A percentile compares a stretch with the other conserved stretches of the same genome.
Evolutionary conservation across 2,888 invertebrate genomes (phyloP).

Genomic region (Aporophyla nigra): DNA sequence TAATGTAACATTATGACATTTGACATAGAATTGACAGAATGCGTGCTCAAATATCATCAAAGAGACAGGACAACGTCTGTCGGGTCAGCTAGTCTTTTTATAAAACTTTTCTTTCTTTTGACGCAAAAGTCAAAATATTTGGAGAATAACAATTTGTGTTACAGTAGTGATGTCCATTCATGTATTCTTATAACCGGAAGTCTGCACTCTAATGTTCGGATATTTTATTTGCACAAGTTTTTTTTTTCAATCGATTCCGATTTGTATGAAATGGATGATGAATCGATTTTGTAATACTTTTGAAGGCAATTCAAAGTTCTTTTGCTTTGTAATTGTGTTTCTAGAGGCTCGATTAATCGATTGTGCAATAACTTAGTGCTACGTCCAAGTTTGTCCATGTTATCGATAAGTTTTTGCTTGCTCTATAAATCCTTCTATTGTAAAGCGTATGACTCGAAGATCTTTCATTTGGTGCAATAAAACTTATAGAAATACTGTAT

Average conservation of each 20-base stretch:
- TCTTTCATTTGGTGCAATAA: no score
- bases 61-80: no score
- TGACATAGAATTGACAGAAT: no score
- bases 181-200: constrained; percentile 77
- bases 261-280: constrained; percentile 73
- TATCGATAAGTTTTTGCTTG: neutral
- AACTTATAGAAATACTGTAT: no score
- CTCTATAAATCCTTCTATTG: neutral
- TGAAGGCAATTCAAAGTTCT: constrained; percentile 64
- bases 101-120: constrained; percentile 59
- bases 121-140: constrained; percentile 86
- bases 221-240: constrained; percentile 70
- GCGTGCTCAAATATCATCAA: no score
- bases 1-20: no score
- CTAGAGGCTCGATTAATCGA: constrained; percentile 17
- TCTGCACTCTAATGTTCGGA: constrained; percentile 74
- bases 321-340: constrained; percentile 34
- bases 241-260: constrained; percentile 66
- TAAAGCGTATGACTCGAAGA: no score
- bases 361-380: constrained; percentile 2
- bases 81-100: no score
- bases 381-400: neutral
- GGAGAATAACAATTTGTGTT: constrained; percentile 78
- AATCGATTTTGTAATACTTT: constrained; percentile 74
- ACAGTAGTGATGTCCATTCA: constrained; percentile 67